Evolutionary conservation across 2,113 vertebrate species (phyloP).

Genomic region (Myiagra hebetior): DNA sequence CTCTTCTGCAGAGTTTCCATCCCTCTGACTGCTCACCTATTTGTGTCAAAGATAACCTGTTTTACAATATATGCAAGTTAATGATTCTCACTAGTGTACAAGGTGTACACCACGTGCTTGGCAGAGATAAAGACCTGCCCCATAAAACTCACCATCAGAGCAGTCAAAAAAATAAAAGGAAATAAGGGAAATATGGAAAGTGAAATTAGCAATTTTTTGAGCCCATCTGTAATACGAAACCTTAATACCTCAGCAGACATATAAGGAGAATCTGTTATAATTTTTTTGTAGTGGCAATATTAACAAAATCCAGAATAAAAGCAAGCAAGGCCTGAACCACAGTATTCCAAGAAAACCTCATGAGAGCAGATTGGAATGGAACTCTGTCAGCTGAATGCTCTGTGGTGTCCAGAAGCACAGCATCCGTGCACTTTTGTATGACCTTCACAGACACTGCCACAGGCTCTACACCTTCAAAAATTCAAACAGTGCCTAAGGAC

Average conservation of each 20-base stretch:
- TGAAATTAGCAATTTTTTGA: neutral
- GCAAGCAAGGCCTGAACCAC: neutral
- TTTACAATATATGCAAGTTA: conserved; percentile 2
- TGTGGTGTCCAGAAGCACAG: neutral
- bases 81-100: conserved; percentile 7
- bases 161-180: neutral
- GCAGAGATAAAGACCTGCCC: neutral
- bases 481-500: neutral
- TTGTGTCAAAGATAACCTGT: neutral
- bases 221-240: neutral
- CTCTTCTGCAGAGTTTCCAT: neutral
- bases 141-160: neutral
- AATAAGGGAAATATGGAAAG: neutral
- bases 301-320: neutral
- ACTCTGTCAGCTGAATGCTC: neutral
- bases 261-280: neutral
- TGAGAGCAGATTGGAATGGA: neutral
- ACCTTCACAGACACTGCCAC: neutral
- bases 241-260: neutral
- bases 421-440: accelerated
- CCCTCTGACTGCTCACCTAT: neutral
- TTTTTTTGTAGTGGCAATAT: neutral
- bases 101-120: neutral
- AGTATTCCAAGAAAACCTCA: neutral
- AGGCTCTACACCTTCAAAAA: neutral